phyloP scores from a whole-genome alignment of 2,888 invertebrate genomes.

The Ganaspis brasiliensis region DNA sequence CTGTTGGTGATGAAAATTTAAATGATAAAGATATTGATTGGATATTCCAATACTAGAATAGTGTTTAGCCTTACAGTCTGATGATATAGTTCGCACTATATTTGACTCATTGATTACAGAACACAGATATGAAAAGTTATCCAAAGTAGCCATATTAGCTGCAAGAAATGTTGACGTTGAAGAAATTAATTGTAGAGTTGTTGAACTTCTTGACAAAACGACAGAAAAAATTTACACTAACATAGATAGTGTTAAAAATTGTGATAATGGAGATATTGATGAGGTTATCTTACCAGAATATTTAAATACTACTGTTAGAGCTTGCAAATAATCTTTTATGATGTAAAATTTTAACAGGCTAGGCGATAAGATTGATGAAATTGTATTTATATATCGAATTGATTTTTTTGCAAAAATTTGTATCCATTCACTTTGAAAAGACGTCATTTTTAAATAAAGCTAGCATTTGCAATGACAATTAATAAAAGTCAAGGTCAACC shows the following conservation, averaged over 20 bases:
- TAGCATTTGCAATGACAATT: too few species aligned
- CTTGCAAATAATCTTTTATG: constrained; percentile 51
- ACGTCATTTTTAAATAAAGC: background rate
- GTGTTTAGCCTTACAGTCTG: constrained; percentile 44
- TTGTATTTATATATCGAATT: background rate
- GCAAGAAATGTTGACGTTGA: too few species aligned
- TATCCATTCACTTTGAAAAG: background rate
- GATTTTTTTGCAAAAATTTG: background rate
- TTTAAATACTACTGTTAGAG: constrained; percentile 53
- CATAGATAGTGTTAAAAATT: too few species aligned
- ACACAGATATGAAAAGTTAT: constrained; percentile 45
- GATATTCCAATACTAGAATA: constrained; percentile 51
- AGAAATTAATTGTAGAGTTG: too few species aligned
- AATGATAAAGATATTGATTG: constrained; percentile 58
- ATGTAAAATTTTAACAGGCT: constrained; percentile 61
- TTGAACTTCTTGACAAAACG: too few species aligned
- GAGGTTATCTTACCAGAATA: constrained; percentile 47
- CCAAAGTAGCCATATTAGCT: constrained; percentile 53
- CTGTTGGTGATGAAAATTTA: constrained; percentile 56
- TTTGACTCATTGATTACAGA: constrained; percentile 49
- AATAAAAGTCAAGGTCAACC: too few species aligned
- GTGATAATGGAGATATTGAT: too few species aligned
- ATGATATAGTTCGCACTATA: too few species aligned
- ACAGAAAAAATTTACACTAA: constrained; percentile 35
- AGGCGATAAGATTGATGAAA: constrained; percentile 44